These are phyloP conservation scores for Meloidogyne exigua DNA, from an alignment of 1,140 invertebrate genomes.

Conservation along the genomic window DNA sequence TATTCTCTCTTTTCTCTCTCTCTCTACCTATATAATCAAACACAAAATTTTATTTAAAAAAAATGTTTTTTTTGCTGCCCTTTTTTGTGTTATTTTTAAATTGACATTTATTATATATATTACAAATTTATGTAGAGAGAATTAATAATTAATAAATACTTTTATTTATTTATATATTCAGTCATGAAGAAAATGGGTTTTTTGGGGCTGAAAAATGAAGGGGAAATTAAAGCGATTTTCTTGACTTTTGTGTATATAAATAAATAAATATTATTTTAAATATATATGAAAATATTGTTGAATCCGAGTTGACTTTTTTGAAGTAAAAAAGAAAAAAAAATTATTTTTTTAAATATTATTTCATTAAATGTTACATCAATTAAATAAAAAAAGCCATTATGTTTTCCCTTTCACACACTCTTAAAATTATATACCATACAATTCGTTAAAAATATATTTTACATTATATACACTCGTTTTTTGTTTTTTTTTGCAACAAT, in stretches of 20 bases:
- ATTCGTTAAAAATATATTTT: conserved; percentile 2
- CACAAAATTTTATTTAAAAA: neutral
- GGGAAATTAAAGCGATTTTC: too few species aligned
- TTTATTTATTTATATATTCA: neutral
- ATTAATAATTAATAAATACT: too few species aligned
- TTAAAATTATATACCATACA: neutral
- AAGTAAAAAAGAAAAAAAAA: neutral
- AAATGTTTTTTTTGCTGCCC: neutral
- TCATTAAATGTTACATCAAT: neutral
- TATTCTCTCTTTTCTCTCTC: neutral
- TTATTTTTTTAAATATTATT: neutral
- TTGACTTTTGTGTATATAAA: too few species aligned
- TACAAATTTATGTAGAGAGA: neutral
- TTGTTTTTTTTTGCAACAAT: neutral
- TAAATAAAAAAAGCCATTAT: neutral
- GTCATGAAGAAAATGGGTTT: too few species aligned
- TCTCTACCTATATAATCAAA: neutral
- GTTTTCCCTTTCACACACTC: neutral
- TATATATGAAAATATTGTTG: conserved; percentile 15
- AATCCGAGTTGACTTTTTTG: conserved; percentile 9
- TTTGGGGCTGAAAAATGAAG: too few species aligned
- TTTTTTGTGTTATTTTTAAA: neutral
- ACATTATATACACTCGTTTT: too few species aligned
- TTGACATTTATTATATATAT: neutral
- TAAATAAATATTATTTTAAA: too few species aligned